A percentile compares a stretch with the other conserved stretches of the same genome.
Conservation (phyloP, 2,797 vertebrate species). For the Paramormyrops hopkinsi region DNA sequence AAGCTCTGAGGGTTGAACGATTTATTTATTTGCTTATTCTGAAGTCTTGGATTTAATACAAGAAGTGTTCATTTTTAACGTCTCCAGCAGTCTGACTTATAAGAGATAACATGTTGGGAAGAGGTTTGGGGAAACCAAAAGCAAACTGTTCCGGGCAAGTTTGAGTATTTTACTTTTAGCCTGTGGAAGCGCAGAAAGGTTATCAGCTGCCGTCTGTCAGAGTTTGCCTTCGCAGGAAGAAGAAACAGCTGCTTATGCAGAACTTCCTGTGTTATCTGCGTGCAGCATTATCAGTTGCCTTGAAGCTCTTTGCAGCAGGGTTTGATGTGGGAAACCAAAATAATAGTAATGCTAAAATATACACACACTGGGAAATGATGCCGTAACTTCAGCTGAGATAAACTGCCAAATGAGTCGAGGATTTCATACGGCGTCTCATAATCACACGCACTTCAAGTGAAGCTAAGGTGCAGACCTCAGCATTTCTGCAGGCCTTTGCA, state of each 20-base stretch:
- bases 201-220: slow-evolving; percentile 3
- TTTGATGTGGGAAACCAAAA: slow-evolving; percentile 2
- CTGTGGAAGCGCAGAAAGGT: not conserved
- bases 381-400: not conserved
- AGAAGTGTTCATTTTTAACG: slow-evolving; percentile 7
- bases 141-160: not conserved
- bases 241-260: not conserved
- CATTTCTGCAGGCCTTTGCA: not conserved
- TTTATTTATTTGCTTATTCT: slow-evolving; percentile 3
- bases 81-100: slow-evolving; percentile 3
- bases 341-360: not conserved
- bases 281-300: not conserved
- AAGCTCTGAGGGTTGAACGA: not conserved
- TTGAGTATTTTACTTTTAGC: not conserved
- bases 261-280: not conserved
- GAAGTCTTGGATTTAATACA: slow-evolving; percentile 1
- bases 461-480: not conserved
- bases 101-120: slow-evolving; percentile 3
- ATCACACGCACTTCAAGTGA: not conserved
- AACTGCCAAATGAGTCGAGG: not conserved
- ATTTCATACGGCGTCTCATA: not conserved
- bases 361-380: not conserved
- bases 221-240: slow-evolving; percentile 5
- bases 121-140: slow-evolving; percentile 2
- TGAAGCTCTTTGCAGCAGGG: not conserved